Evolutionary conservation across 2,888 invertebrate species (phyloP), one percentile per base, ranked within the genome.

Genomic region (Trissoscelio sp.): DNA sequence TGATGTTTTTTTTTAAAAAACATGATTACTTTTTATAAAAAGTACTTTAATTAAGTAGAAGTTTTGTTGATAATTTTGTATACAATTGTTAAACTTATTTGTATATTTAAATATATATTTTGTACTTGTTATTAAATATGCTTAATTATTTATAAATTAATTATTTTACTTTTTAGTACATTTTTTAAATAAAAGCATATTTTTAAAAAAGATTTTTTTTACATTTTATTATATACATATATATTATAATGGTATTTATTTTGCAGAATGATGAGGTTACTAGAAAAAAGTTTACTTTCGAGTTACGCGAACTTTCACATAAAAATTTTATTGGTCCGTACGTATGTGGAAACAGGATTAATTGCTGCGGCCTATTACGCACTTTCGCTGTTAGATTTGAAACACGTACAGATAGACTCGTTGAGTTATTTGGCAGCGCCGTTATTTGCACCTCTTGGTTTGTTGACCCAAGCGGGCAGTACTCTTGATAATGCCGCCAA

Each of bases 371-470:
- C 91, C 7, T 87, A 90, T 85, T 86, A 88, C 77, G 84, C 86
- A 0, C 90, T 89, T 60, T 79, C 86, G 34, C 86, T 89, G 66
- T 92, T 99, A 88, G 98, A 98, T 88, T 94, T 97, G 74, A 99
- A 99, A 92, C 97, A 98, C 92, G 95, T 98, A 85, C 98, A 98
- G 92, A 93, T 98, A 89, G 97, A 98, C 91, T 97, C 98, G 0
- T 92, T 99, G 90, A 97, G 98, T 84, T 97, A 96, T 92, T 92
- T 96, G 80, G 96, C 96, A 92, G 94, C 95, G 83, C 95, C 95
- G 83, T 93, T 96, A 64, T 92, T 97, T 70, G 93, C 95, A 16
- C 93, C 96, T 6, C 94, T 94, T 39, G 96, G 96, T 5, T 94
- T 96, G 51, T 94, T 95, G 86, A 92, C 94, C 0, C 92, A 95